phyloP scores from a whole-genome alignment of 2,888 invertebrate species.

The Meliscaeva auricollis region DNA sequence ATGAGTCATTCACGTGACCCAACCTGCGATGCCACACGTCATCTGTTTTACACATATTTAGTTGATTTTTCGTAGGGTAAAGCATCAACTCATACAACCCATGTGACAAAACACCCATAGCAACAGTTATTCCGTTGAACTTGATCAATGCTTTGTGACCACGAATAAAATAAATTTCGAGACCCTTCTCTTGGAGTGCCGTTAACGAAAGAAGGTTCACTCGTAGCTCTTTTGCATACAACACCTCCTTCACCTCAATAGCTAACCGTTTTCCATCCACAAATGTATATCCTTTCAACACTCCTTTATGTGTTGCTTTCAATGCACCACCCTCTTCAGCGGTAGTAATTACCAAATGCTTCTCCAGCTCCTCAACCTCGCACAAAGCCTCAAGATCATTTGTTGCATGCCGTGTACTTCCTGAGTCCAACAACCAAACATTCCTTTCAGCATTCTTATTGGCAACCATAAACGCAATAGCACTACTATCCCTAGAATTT shows the following conservation, averaged over 20 bases:
- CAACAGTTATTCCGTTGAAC: constrained; percentile 5
- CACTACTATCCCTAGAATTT: constrained; percentile 13
- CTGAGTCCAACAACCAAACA: constrained; percentile 45
- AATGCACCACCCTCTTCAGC: constrained; percentile 28
- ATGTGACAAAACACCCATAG: constrained; percentile 18
- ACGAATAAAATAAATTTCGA: constrained; percentile 5
- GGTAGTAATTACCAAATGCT: constrained; percentile 8
- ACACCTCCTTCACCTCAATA: constrained; percentile 23
- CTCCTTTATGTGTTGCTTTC: constrained; percentile 23
- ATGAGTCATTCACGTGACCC: constrained; percentile 17
- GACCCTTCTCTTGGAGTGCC: constrained; percentile 14
- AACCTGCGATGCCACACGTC: constrained; percentile 15
- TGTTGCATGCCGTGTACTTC: constrained; percentile 34
- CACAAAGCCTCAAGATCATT: constrained; percentile 22
- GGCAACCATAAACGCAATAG: constrained; percentile 26
- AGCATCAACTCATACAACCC: constrained; percentile 22
- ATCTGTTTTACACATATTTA: constrained; percentile 19
- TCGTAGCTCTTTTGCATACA: constrained; percentile 24
- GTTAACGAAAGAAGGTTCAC: constrained; percentile 21
- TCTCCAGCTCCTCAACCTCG: constrained; percentile 17
- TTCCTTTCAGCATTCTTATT: constrained; percentile 15
- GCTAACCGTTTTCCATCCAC: constrained; percentile 5
- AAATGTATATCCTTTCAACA: constrained; percentile 10
- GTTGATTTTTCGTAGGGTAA: constrained; percentile 5
- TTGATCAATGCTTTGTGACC: constrained; percentile 17